Percentiles rank a stretch among this genome's conserved stretches.
Evolutionary conservation across 1,140 invertebrate genomes (phyloP).

Genomic region (Mylabris phalerata): DNA sequence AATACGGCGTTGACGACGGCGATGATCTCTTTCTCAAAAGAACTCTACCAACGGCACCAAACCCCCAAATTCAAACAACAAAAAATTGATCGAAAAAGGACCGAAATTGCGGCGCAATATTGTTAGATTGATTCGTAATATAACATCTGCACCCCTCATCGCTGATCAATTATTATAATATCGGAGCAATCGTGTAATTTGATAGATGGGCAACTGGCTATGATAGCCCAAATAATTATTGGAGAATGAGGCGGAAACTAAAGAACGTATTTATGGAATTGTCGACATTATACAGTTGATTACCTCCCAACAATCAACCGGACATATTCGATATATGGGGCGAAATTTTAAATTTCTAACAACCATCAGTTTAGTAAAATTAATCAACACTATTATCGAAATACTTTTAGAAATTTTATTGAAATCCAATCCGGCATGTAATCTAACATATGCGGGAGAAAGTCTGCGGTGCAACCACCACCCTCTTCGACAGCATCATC

Average conservation of each 20-base stretch:
- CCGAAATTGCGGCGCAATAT: too few relatives aligned
- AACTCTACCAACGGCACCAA: background rate
- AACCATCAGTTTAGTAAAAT: too few relatives aligned
- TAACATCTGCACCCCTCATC: slow-evolving; percentile 5
- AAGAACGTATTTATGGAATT: slow-evolving; percentile 15
- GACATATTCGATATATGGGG: too few relatives aligned
- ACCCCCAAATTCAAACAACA: too few relatives aligned
- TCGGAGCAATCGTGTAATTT: slow-evolving; percentile 17
- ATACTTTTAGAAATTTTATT: slow-evolving; percentile 2
- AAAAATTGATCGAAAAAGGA: too few relatives aligned
- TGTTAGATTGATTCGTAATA: too few relatives aligned
- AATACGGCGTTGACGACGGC: slow-evolving; percentile 10
- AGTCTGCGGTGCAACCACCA: slow-evolving; percentile 32
- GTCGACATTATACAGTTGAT: slow-evolving; percentile 2
- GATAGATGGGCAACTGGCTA: slow-evolving; percentile 25
- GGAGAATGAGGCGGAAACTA: slow-evolving; percentile 19
- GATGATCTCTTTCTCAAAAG: slow-evolving; percentile 16
- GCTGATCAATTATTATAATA: slow-evolving; percentile 7
- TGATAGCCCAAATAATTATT: slow-evolving; percentile 12
- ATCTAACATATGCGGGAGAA: slow-evolving; percentile 31
- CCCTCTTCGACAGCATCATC: background rate
- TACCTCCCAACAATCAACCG: background rate
- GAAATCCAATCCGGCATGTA: slow-evolving; percentile 35
- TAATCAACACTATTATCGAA: too few relatives aligned
- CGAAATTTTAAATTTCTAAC: too few relatives aligned